A percentile compares a stretch with the other conserved stretches of the same genome.
These are phyloP conservation scores for Salvelinus namaycush DNA, from an alignment of 2,113 vertebrate species.

Conservation along the genomic window DNA sequence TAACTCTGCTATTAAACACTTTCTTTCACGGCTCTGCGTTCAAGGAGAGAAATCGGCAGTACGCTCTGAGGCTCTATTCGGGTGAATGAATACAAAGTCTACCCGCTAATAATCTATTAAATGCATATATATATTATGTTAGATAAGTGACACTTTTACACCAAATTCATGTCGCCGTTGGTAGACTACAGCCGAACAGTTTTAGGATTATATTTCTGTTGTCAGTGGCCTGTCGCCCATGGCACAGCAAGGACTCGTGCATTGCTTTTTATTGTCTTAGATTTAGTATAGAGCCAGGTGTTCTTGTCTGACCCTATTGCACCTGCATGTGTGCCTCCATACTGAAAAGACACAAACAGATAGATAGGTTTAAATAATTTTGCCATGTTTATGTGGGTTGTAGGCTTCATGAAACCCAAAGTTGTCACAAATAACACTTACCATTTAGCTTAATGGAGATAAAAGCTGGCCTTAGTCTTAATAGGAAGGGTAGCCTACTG, in stretches of 20 bases:
- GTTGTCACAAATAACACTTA: too few relatives aligned
- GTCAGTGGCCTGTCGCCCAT: neutral
- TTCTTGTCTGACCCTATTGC: constrained; percentile 23
- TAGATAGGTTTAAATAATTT: constrained; percentile 1
- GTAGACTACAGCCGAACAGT: neutral
- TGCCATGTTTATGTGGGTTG: neutral
- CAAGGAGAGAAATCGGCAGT: neutral
- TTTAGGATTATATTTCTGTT: neutral
- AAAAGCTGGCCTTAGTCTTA: too few relatives aligned
- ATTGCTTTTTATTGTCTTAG: constrained; percentile 2
- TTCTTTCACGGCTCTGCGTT: neutral
- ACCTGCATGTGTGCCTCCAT: neutral
- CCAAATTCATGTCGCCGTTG: neutral
- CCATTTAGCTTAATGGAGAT: too few relatives aligned
- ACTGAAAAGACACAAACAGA: neutral
- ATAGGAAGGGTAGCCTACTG: too few relatives aligned
- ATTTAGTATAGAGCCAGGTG: neutral
- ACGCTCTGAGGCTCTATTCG: neutral
- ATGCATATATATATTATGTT: neutral
- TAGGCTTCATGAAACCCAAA: neutral
- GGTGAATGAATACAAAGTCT: neutral
- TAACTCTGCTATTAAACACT: constrained; percentile 1
- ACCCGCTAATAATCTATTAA: neutral
- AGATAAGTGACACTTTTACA: neutral
- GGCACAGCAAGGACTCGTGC: neutral